phyloP scores from a whole-genome alignment of 2,888 invertebrate genomes.

The Protonemura montana region DNA sequence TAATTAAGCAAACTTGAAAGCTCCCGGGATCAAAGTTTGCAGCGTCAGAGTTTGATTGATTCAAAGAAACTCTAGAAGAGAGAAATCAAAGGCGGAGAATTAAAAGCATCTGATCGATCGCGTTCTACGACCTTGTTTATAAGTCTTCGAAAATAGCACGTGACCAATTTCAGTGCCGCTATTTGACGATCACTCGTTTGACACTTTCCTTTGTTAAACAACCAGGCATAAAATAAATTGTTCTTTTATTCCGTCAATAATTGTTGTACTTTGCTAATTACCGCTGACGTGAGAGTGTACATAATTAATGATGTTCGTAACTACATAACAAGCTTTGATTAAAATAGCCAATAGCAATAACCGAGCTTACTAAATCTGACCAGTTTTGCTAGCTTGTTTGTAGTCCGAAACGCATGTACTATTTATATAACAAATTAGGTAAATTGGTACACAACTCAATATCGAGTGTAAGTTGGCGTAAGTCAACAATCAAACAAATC shows the following conservation, averaged over 20 bases:
- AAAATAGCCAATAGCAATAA: background rate
- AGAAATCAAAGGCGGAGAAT: background rate
- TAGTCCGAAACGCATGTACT: background rate
- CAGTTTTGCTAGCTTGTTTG: background rate
- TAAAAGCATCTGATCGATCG: background rate
- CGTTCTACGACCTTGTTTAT: background rate
- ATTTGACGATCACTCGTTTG: background rate
- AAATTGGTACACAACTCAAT: background rate
- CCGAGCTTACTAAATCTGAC: background rate
- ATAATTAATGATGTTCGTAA: background rate
- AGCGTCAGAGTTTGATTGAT: slow-evolving; percentile 33
- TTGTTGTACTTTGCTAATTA: background rate
- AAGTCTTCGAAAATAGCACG: background rate
- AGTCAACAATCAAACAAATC: background rate
- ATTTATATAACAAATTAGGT: slow-evolving; percentile 3
- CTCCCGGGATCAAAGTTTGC: slow-evolving; percentile 31
- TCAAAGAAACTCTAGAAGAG: slow-evolving; percentile 16
- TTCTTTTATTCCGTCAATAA: background rate
- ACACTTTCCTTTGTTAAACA: background rate
- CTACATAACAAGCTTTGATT: background rate
- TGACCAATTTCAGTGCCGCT: background rate
- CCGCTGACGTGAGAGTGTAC: background rate
- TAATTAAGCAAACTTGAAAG: slow-evolving; percentile 29
- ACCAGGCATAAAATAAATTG: too few species aligned
- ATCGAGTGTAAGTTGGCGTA: background rate